phyloP scores from a whole-genome alignment of 2,797 vertebrate genomes.

The Adelosebastes latens region DNA sequence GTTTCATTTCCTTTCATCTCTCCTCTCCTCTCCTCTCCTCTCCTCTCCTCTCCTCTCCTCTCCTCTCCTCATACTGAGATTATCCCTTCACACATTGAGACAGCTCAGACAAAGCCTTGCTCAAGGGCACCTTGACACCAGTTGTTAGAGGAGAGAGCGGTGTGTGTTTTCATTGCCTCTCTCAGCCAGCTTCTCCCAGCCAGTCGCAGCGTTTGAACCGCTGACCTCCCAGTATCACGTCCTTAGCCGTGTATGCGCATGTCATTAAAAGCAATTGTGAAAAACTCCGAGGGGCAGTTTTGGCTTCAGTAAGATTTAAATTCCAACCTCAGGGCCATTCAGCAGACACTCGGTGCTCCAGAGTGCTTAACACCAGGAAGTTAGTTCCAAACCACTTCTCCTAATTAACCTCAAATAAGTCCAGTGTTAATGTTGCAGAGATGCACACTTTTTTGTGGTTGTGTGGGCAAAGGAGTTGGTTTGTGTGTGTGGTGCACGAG shows the following conservation, averaged over 20 bases:
- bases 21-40: neutral
- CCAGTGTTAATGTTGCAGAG: constrained; percentile 66
- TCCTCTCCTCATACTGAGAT: constrained; percentile 26
- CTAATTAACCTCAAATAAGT: constrained; percentile 78
- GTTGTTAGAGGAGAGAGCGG: constrained; percentile 29
- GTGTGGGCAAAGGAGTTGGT: constrained; percentile 19
- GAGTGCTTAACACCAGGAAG: constrained; percentile 70
- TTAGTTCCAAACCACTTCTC: constrained; percentile 76
- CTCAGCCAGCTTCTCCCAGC: constrained; percentile 37
- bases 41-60: constrained; percentile 3
- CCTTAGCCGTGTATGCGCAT: constrained; percentile 32
- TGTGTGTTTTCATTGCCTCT: constrained; percentile 19
- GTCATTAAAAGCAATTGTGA: constrained; percentile 62
- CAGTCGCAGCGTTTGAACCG: constrained; percentile 39
- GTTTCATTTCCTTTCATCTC: neutral
- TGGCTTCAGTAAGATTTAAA: constrained; percentile 76
- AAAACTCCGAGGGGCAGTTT: constrained; percentile 57
- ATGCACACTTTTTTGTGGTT: constrained; percentile 54
- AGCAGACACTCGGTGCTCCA: constrained; percentile 62
- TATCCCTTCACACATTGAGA: constrained; percentile 42
- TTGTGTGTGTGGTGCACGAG: constrained; percentile 4
- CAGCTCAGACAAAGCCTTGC: constrained; percentile 54
- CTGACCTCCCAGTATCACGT: constrained; percentile 58
- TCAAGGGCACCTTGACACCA: constrained; percentile 68
- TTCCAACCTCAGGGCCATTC: constrained; percentile 67